Evolutionary conservation across 2,797 vertebrate species (phyloP).

Genomic region (Psittacula derbiana): DNA sequence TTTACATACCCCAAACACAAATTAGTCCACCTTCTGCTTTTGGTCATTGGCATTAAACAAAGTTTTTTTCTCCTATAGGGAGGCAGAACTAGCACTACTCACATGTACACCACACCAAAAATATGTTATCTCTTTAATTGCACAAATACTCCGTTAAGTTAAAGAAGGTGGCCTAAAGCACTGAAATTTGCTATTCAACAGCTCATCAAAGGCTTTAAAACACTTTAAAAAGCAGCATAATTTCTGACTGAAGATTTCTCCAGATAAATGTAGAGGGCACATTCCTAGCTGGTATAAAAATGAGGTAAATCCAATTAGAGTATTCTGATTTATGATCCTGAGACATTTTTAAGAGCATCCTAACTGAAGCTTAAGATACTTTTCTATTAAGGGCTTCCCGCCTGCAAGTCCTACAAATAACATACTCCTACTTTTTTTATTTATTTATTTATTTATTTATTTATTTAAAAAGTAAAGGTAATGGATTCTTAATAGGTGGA

Average conservation of each 20-base stretch:
- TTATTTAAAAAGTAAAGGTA: neutral
- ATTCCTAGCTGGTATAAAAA: conserved; percentile 16
- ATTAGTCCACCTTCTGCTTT: neutral
- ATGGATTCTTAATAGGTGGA: neutral
- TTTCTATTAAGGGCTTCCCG: neutral
- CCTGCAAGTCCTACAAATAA: neutral
- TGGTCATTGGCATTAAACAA: neutral
- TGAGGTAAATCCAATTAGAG: neutral
- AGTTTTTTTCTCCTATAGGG: neutral
- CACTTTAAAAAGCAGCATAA: neutral
- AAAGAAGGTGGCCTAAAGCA: neutral
- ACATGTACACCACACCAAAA: neutral
- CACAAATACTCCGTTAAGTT: neutral
- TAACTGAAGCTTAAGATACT: conserved; percentile 14
- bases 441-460: neutral
- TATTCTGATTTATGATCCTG: conserved; percentile 10
- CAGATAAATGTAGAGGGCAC: neutral
- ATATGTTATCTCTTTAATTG: neutral
- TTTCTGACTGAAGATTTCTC: conserved; percentile 28
- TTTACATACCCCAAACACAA: neutral
- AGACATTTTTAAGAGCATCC: neutral
- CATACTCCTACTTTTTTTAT: neutral
- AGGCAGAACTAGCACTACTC: neutral
- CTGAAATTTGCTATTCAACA: neutral
- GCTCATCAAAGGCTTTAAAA: neutral